Percentiles rank a stretch among this genome's conserved stretches.
These are phyloP conservation scores for Siphonodentalium dalli DNA, from an alignment of 2,888 invertebrate genomes.

Conservation along the genomic window DNA sequence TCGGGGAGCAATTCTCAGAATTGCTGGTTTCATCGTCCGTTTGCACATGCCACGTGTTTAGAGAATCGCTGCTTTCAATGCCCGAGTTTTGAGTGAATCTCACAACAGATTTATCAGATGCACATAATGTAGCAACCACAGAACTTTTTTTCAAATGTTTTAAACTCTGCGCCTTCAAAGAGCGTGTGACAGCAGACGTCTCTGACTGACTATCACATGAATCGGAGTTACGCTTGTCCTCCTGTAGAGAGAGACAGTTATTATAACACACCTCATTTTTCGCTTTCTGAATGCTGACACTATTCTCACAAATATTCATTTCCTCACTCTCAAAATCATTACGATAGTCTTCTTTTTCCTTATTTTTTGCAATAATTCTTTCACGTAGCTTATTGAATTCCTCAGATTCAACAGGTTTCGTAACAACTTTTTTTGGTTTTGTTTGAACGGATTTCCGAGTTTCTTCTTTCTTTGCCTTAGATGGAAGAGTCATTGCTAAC, in stretches of 20 bases:
- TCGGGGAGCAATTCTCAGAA: too few relatives aligned
- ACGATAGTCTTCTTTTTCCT: not conserved
- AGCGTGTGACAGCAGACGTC: too few relatives aligned
- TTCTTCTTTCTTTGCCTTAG: constrained; percentile 11
- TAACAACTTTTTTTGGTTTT: not conserved
- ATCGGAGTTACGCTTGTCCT: too few relatives aligned
- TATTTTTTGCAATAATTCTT: not conserved
- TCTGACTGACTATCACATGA: too few relatives aligned
- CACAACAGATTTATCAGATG: not conserved
- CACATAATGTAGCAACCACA: not conserved
- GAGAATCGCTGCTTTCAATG: not conserved
- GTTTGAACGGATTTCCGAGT: constrained; percentile 1
- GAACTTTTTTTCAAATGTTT: not conserved
- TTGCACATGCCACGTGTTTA: too few relatives aligned
- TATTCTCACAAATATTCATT: too few relatives aligned
- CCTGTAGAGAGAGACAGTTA: too few relatives aligned
- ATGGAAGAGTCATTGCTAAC: not conserved
- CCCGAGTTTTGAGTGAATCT: not conserved
- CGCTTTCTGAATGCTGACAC: too few relatives aligned
- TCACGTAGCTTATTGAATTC: constrained; percentile 1
- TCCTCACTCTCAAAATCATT: constrained; percentile 4
- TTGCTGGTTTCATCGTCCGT: too few relatives aligned
- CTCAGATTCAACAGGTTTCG: constrained; percentile 10
- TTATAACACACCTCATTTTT: too few relatives aligned
- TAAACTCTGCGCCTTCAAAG: not conserved